These are phyloP conservation scores for Catharus minimus DNA, from an alignment of 2,113 vertebrate genomes.

Conservation along the genomic window DNA sequence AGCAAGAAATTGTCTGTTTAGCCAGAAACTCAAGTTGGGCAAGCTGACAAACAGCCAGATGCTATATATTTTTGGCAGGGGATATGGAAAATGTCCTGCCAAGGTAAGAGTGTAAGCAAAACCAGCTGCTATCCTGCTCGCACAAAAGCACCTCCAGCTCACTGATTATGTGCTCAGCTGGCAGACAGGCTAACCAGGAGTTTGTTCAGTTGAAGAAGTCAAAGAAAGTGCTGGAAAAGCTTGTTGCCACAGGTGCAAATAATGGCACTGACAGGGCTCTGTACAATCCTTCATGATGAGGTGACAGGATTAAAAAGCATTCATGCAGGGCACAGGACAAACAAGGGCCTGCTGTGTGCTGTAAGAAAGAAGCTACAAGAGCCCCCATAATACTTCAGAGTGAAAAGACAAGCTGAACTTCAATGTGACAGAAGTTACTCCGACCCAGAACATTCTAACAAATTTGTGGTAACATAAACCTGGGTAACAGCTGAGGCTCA, in stretches of 20 bases:
- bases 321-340: background rate
- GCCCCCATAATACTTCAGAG: background rate
- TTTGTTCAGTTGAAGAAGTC: constrained; percentile 15
- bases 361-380: background rate
- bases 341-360: background rate
- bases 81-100: constrained; percentile 53
- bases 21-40: background rate
- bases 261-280: background rate
- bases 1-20: background rate
- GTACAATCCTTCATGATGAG: background rate
- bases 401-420: background rate
- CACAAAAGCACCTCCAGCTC: constrained; percentile 50
- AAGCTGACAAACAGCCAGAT: constrained; percentile 18
- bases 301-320: background rate
- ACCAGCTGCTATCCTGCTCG: constrained; percentile 37
- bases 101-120: constrained; percentile 53
- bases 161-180: constrained; percentile 18
- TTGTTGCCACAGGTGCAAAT: constrained; percentile 35
- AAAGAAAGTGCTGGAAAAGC: constrained; percentile 18
- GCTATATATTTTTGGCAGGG: constrained; percentile 33
- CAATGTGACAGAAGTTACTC: background rate
- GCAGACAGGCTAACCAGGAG: constrained; percentile 1
- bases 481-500: background rate
- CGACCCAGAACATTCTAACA: background rate
- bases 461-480: background rate